Base-by-base conservation (phyloP, 2,888 invertebrate species). In the Caenorhabditis panamensis region DNA sequence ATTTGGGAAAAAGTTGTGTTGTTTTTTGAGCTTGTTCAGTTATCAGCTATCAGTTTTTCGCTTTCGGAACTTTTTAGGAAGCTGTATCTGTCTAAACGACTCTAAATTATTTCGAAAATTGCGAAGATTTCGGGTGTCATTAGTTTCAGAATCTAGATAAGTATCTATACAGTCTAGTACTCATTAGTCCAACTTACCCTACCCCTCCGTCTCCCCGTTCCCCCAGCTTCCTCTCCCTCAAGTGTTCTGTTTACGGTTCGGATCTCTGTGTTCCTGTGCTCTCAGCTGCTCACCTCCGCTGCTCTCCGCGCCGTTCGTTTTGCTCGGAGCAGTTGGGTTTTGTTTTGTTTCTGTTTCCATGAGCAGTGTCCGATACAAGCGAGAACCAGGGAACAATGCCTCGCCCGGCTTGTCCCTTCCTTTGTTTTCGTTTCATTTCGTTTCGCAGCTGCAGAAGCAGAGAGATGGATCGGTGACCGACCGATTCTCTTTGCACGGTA, bases 261-360 rank as follows among this genome's bases (percentile, higher is more conserved):
- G 68, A 63, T 71, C 58, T 44, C 58, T 62, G n/a, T 68, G 58
- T 54, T 59, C 67, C 41, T 59, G 41, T 59, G 54, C 53, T 31
- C 54, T 36, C 49, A 28, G 8, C 31, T 22, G 49, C 47, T 59
- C 26, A n/a, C n/a, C n/a, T n/a, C n/a, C n/a, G n/a, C n/a, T n/a
- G 31, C 18, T 66, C 51, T 26, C 66, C 36, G 36, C 13, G 13
- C 41, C 16, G 13, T 16, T 64, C 31, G 63, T 63, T 53, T 54
- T 64, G 1, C 44, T 31, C 37, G 62, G 36, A 31, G 28, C 36
- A 28, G 36, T 36, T 53, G 41, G 11, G n/a, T n/a, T 36, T 18
- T 26, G 18, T 9, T 53, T 59, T 64, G 47, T 64, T 20, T 36
- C 53, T 58, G n/a, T 49, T 61, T 59, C 53, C 31, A 41, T 62